phyloP scores from a whole-genome alignment of 2,888 invertebrate species.

The Meiosimyza platycephala region DNA sequence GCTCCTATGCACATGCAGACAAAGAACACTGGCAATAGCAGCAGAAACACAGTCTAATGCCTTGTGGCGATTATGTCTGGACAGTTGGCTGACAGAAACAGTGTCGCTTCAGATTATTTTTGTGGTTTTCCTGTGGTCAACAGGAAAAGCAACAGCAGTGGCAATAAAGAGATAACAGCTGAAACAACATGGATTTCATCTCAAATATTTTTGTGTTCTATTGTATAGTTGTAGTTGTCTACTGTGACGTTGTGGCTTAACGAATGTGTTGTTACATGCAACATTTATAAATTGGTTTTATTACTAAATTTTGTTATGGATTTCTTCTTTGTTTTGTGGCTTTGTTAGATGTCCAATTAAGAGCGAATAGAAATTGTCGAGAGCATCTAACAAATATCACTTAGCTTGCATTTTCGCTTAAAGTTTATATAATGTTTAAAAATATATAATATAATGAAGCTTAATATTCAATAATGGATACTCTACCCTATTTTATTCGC shows the following conservation, averaged over 20 bases:
- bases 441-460: neutral
- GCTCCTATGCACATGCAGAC: neutral
- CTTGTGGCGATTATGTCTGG: slow-evolving; percentile 17
- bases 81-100: slow-evolving; percentile 19
- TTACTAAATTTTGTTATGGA: no score
- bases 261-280: no score
- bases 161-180: neutral
- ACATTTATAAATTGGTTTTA: no score
- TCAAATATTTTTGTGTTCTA: no score
- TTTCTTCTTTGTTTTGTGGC: neutral
- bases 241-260: no score
- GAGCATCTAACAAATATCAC: neutral
- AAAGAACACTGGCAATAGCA: neutral
- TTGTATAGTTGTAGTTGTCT: no score
- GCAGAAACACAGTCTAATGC: slow-evolving; percentile 6
- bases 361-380: neutral
- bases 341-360: slow-evolving; percentile 13
- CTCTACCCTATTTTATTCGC: neutral
- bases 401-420: neutral
- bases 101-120: slow-evolving; percentile 25
- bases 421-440: no score
- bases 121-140: neutral
- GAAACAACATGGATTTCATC: neutral
- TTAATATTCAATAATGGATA: neutral
- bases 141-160: neutral